These are phyloP conservation scores for Zophobas atratus DNA, from an alignment of 1,140 invertebrate genomes.

Conservation along the genomic window DNA sequence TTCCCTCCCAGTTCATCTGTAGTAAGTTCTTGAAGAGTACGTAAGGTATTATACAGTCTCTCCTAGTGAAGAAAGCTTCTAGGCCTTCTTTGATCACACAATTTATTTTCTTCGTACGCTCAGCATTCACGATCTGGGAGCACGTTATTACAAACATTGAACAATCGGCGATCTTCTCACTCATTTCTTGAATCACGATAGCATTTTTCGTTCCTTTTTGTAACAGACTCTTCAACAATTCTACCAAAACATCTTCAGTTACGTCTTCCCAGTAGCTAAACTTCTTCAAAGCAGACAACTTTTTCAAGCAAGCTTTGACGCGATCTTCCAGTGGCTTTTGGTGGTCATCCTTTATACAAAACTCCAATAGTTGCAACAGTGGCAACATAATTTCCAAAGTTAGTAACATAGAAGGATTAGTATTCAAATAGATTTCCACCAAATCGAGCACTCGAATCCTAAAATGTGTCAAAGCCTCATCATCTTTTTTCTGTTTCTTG, in stretches of 20 bases:
- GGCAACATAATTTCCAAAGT: slow-evolving; percentile 78
- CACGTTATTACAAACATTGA: slow-evolving; percentile 78
- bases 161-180: slow-evolving; percentile 77
- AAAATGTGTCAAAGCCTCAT: slow-evolving; percentile 79
- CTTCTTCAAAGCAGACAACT: slow-evolving; percentile 74
- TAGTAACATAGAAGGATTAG: slow-evolving; percentile 76
- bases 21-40: slow-evolving; percentile 77
- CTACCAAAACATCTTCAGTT: slow-evolving; percentile 72
- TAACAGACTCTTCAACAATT: slow-evolving; percentile 73
- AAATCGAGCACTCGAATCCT: slow-evolving; percentile 80
- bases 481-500: slow-evolving; percentile 78
- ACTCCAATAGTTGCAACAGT: slow-evolving; percentile 77
- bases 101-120: slow-evolving; percentile 59
- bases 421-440: slow-evolving; percentile 79
- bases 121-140: slow-evolving; percentile 68
- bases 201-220: slow-evolving; percentile 77
- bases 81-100: slow-evolving; percentile 71
- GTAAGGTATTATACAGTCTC: slow-evolving; percentile 76
- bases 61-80: slow-evolving; percentile 73
- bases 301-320: slow-evolving; percentile 75
- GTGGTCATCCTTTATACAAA: slow-evolving; percentile 77
- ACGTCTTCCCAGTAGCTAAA: slow-evolving; percentile 74
- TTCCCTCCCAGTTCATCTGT: slow-evolving; percentile 75
- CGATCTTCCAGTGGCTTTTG: slow-evolving; percentile 78
- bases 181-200: slow-evolving; percentile 78